Conservation (phyloP, 2,888 invertebrate species). For the Cerceris rybyensis region DNA sequence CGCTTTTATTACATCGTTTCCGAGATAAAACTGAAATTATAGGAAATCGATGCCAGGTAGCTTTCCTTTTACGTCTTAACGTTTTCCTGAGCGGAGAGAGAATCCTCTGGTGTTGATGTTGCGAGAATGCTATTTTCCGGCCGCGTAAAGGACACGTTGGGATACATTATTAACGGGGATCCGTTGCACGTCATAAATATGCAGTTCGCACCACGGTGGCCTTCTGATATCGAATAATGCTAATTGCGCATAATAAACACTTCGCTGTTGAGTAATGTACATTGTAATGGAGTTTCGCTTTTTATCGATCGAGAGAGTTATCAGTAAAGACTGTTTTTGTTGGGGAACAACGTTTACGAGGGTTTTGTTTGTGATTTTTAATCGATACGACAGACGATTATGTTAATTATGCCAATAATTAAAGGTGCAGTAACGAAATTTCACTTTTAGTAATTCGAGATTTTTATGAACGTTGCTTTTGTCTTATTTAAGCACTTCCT, state of each 20-base stretch:
- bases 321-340: no score
- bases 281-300: no score
- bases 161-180: not conserved
- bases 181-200: not conserved
- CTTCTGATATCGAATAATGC: not conserved
- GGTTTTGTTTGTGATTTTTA: no score
- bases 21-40: conserved; percentile 12
- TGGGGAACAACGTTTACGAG: no score
- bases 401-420: no score
- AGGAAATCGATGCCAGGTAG: conserved; percentile 17
- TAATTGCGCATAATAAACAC: not conserved
- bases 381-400: no score
- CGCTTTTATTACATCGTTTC: conserved; percentile 2
- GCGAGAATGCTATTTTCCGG: not conserved
- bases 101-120: not conserved
- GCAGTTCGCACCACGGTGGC: not conserved
- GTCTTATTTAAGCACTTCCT: no score
- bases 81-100: not conserved
- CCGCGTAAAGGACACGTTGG: not conserved
- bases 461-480: no score
- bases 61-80: not conserved
- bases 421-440: no score
- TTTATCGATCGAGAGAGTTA: no score
- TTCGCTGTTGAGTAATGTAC: no score
- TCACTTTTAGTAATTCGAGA: no score